Evolutionary conservation across 2,888 invertebrate species (phyloP).

Genomic region (Sipha maydis): DNA sequence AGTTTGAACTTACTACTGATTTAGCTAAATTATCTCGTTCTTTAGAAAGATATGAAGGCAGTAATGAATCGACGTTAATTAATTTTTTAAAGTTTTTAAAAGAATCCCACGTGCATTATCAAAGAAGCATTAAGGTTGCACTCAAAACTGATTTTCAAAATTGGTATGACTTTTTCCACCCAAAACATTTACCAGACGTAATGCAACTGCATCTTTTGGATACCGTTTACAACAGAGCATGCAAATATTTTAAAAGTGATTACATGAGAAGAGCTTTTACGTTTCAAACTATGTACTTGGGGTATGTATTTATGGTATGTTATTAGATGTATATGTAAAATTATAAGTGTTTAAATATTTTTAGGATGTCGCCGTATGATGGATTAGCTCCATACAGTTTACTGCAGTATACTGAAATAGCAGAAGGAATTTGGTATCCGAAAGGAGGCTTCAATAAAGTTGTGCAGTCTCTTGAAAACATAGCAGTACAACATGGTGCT

Average conservation of each 20-base stretch:
- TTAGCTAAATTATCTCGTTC: constrained; percentile 41
- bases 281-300: constrained; percentile 55
- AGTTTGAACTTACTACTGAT: constrained; percentile 50
- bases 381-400: constrained; percentile 40
- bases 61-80: constrained; percentile 27
- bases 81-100: constrained; percentile 42
- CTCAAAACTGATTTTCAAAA: constrained; percentile 42
- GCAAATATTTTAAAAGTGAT: constrained; percentile 56
- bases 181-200: constrained; percentile 36
- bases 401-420: constrained; percentile 49
- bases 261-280: constrained; percentile 55
- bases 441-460: constrained; percentile 49
- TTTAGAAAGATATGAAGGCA: constrained; percentile 44
- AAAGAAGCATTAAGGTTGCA: constrained; percentile 43
- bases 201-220: constrained; percentile 37
- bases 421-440: constrained; percentile 56
- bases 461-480: constrained; percentile 32
- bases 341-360: not conserved
- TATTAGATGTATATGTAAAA: not conserved
- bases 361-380: constrained; percentile 53
- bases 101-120: constrained; percentile 54
- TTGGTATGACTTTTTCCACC: constrained; percentile 55
- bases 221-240: constrained; percentile 49
- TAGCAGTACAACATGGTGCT: constrained; percentile 23
- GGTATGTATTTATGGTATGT: constrained; percentile 4